Evolutionary conservation across 2,888 invertebrate species (phyloP), one percentile per base, ranked within the genome.

Genomic region (Protodeltote pygarga): DNA sequence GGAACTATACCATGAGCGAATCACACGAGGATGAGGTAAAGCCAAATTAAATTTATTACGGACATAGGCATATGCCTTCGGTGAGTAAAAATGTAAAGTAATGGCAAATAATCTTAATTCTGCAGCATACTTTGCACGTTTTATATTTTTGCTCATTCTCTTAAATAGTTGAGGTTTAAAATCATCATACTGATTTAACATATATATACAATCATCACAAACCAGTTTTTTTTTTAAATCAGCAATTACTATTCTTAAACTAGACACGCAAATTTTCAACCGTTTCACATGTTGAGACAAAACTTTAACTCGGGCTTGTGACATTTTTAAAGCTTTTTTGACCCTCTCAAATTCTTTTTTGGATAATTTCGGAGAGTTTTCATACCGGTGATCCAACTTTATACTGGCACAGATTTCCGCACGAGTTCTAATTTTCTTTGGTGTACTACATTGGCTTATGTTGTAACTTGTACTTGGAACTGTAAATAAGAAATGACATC

Each of bases 241-340:
- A 10, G 29, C 39, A 23, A 39, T 39, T 20, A 29, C 29, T 29
- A 29, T 16, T 29, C 21, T 39, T 39, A 29, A 29, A 21, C 9
- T n/a, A 35, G 25, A 24, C 17, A 24, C 20, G 10, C 1, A n/a
- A 20, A 21, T 29, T 28, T 28, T 38, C 20, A 35, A 9, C 16
- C 35, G 35, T 35, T 35, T 35, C 25, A 35, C 35, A 35, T 35
- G 15, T 35, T 35, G 16, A 25, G 25, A 35, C 25, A 35, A 35
- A 9, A 17, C 35, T 35, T 35, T 35, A 25, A 35, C 4, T 35
- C 25, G 25, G 17, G 25, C 15, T 34, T 15, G 33, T 34, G 23
- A 28, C 16, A 15, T 15, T 28, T 28, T 28, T 4, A 28, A 28
- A 15, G 28, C 28, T 28, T 15, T 28, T 28, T 28, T 28, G 28